A percentile compares a stretch with the other conserved stretches of the same genome.
Evolutionary conservation across 2,113 vertebrate species (phyloP).

Genomic region (Mohoua ochrocephala): DNA sequence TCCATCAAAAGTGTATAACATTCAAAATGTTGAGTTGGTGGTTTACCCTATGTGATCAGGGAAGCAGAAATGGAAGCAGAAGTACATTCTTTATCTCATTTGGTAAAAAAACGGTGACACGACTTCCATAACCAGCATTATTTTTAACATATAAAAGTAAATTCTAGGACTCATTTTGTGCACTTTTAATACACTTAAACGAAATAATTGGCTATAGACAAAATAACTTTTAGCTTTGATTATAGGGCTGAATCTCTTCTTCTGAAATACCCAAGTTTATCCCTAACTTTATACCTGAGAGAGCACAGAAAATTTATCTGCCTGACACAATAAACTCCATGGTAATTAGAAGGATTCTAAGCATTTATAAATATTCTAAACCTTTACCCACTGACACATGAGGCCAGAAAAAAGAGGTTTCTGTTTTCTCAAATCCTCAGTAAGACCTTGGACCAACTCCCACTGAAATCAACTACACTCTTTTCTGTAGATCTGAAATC

Average conservation of each 20-base stretch:
- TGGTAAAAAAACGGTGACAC: background rate
- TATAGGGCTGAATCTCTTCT: background rate
- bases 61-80: background rate
- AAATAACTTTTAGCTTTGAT: background rate
- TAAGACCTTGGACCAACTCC: background rate
- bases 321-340: background rate
- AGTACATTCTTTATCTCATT: background rate
- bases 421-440: background rate
- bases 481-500: background rate
- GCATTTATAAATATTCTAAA: constrained; percentile 13
- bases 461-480: background rate
- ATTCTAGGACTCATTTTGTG: background rate
- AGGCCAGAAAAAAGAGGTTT: background rate
- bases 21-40: background rate
- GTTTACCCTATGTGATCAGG: background rate
- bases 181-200: background rate
- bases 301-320: background rate
- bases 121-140: background rate
- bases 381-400: background rate
- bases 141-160: background rate
- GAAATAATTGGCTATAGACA: background rate
- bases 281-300: background rate
- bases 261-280: background rate
- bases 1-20: background rate
- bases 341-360: constrained; percentile 6